Evolutionary conservation across 2,113 vertebrate species (phyloP), one percentile per base, ranked within the genome.

Genomic region (Peromyscus californicus): DNA sequence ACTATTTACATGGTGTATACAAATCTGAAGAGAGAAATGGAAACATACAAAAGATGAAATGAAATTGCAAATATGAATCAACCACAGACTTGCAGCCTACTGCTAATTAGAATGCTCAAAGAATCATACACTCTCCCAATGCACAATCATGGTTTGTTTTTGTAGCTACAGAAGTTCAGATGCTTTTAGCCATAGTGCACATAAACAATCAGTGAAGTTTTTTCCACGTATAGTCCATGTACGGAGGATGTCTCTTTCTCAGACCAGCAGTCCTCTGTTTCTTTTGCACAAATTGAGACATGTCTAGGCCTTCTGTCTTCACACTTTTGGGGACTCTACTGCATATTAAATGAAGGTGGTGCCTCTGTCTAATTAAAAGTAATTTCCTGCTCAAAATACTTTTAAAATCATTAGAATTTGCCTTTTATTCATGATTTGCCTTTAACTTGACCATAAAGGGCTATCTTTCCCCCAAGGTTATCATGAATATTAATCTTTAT

Each of bases 21-120:
- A 98, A 95, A 97, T 95, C 87, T 90, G 75, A 97, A 94, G 92
- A 96, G 95, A 96, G 94, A 51, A 94, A 95, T 95, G 91, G 97
- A 97, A 98, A 97, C 96, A 96, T 74, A 93, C 45, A 94, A 76
- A 96, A 96, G 93, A 95, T 54, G 72, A 85, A 96, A 95, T 98
- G 72, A 97, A 97, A 92, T 95, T 92, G 93, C 89, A 97, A 97
- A 95, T 96, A 96, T 74, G 22, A 90, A 92, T 96, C 95, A 92
- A 86, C 94, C 97, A 97, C 94, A 97, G 91, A 97, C 89, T 96
- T 95, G 95, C 95, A 97, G 83, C 79, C 51, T 63, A 94, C 70
- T 39, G 51, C 94, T 96, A 97, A 97, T 83, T 94, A 95, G 95
- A 96, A 76, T 78, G 65, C 33, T 84, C 84, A 69, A 83, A 91